These are phyloP conservation scores for Mus spretus DNA, from an alignment of 2,797 vertebrate genomes.

Conservation along the genomic window DNA sequence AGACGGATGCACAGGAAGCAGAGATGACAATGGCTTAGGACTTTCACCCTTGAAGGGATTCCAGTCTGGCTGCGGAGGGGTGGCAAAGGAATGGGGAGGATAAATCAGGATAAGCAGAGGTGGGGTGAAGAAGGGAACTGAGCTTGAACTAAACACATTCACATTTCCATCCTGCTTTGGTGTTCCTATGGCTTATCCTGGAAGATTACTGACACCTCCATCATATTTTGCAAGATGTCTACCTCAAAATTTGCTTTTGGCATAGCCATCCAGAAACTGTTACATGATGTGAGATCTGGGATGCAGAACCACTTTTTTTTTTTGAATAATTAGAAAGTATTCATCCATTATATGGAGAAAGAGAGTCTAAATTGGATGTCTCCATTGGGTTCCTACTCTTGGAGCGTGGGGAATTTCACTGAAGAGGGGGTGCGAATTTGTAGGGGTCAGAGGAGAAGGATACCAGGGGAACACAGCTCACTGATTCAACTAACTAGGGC, in stretches of 20 bases:
- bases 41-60: not conserved
- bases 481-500: not conserved
- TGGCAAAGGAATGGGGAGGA: not conserved
- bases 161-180: not conserved
- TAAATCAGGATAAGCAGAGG: not conserved
- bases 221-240: not conserved
- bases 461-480: not conserved
- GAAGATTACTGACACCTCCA: conserved; percentile 37
- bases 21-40: not conserved
- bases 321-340: not conserved
- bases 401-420: not conserved
- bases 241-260: conserved; percentile 41
- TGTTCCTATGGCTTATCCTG: not conserved
- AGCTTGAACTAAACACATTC: not conserved
- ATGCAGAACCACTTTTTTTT: not conserved
- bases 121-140: not conserved
- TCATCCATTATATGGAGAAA: not conserved
- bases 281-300: not conserved
- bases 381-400: not conserved
- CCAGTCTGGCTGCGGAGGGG: not conserved
- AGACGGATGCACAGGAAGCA: not conserved
- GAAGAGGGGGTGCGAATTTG: not conserved
- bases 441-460: not conserved
- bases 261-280: conserved; percentile 43
- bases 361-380: not conserved